phyloP scores from a whole-genome alignment of 2,113 vertebrate genomes.

The Okapia johnstoni region DNA sequence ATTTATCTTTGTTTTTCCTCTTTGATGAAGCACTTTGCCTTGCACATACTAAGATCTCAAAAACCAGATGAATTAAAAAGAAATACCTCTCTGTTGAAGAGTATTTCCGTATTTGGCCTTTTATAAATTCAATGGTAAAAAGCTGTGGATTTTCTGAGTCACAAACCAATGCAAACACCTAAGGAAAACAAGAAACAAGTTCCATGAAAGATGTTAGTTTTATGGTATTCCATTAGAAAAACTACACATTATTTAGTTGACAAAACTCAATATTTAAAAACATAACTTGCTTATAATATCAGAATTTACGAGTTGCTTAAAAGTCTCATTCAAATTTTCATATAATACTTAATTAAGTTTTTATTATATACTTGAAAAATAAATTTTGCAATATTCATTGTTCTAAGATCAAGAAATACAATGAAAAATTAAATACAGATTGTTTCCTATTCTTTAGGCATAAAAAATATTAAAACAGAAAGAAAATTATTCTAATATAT shows the following conservation, averaged over 20 bases:
- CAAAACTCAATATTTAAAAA: conserved; percentile 22
- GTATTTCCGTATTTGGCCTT: conserved; percentile 95
- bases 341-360: neutral
- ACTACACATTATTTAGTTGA: neutral
- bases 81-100: conserved; percentile 97
- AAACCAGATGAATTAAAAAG: neutral
- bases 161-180: conserved; percentile 98
- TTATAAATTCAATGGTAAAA: conserved; percentile 97
- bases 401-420: conserved; percentile 3
- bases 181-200: conserved; percentile 43
- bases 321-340: conserved; percentile 1
- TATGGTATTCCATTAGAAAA: conserved; percentile 5
- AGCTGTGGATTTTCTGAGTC: conserved; percentile 96
- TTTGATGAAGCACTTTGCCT: neutral
- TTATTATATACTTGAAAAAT: neutral
- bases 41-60: neutral
- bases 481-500: conserved; percentile 18
- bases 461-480: neutral
- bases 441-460: neutral
- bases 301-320: conserved; percentile 10
- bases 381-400: neutral
- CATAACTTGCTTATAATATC: neutral
- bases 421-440: conserved; percentile 10
- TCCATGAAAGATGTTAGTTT: neutral
- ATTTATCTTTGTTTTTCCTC: neutral